Evolutionary conservation across 2,888 invertebrate genomes (phyloP), one percentile per base, ranked within the genome.

Genomic region (Drosophila cognata): DNA sequence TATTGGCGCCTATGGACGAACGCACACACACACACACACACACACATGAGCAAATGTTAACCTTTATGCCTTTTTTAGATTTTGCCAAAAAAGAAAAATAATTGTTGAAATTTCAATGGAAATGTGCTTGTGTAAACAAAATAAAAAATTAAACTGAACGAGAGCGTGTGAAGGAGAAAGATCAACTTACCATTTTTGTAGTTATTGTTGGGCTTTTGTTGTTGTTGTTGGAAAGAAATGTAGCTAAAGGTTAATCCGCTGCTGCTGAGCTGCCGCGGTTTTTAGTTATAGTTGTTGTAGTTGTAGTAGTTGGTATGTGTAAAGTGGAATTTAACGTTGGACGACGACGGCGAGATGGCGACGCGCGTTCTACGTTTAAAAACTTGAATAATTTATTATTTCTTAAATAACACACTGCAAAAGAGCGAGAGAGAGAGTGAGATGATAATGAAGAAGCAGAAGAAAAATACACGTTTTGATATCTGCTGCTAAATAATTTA

Each of bases 211-310:
- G 81, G 74, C 71, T 82, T 81, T 87, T 58, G 71, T 53, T 64
- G 59, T 38, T 76, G 72, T 74, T 59, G 69, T 77, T 83, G 81
- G 81, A 84, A 88, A 77, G 74, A 83, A 80, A 72, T 79, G 79
- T 87, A 82, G 84, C 82, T 87, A 85, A 81, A 74, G 81, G 77
- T 86, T 89, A 88, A 89, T 89, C 86, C 89, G 89, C 88, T 89
- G 89, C 82, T 71, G 79, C 58, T 70, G 77, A 73, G 74, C 78
- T 61, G 73, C 58, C 56, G 77, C 71, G 68, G 73, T 52, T 66
- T 25, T 25, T 46, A 25, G 67, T 52, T 60, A 60, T 71, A 41
- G 68, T 75, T 69, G 77, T 36, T 25, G 53, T n/a, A n/a, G 51
- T 25, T 50, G 50, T 18, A 28, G 50, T 50, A 28, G 51, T 51